phyloP scores from a whole-genome alignment of 2,888 invertebrate genomes.

The Anthophora plumipes region DNA sequence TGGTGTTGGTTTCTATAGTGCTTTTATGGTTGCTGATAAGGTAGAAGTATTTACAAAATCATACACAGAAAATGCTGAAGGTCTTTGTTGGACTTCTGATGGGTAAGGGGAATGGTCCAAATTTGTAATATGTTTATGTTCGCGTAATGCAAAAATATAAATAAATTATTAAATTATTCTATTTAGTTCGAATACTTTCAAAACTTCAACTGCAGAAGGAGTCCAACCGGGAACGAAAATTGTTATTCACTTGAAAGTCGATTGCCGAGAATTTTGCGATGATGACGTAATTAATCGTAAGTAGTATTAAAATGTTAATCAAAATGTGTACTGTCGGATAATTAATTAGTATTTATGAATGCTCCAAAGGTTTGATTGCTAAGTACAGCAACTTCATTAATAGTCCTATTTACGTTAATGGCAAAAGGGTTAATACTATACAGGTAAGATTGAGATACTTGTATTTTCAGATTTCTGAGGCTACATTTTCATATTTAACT shows the following conservation, averaged over 20 bases:
- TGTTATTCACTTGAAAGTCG: constrained; percentile 94
- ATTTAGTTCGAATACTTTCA: constrained; percentile 92
- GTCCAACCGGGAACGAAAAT: constrained; percentile 97
- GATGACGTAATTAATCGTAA: constrained; percentile 92
- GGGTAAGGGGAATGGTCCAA: constrained; percentile 87
- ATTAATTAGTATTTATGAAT: constrained; percentile 9
- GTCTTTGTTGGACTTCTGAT: constrained; percentile 95
- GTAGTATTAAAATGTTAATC: constrained; percentile 33
- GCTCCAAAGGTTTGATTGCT: constrained; percentile 89
- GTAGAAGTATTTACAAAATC: constrained; percentile 96
- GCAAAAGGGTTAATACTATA: constrained; percentile 94
- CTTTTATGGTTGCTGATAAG: constrained; percentile 98
- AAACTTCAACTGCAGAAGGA: constrained; percentile 93
- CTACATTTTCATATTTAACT: neutral
- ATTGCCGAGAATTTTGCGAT: constrained; percentile 95
- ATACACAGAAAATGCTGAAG: constrained; percentile 88
- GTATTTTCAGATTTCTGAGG: neutral
- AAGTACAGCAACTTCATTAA: constrained; percentile 99
- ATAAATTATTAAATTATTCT: neutral
- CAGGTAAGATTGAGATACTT: constrained; percentile 86
- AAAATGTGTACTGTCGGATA: neutral
- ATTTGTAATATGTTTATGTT: neutral
- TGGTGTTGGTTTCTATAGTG: constrained; percentile 99
- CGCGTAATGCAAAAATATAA: neutral
- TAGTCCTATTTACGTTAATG: constrained; percentile 96